Evolutionary conservation across 2,797 vertebrate species (phyloP).

Genomic region (Macropodus opercularis): DNA sequence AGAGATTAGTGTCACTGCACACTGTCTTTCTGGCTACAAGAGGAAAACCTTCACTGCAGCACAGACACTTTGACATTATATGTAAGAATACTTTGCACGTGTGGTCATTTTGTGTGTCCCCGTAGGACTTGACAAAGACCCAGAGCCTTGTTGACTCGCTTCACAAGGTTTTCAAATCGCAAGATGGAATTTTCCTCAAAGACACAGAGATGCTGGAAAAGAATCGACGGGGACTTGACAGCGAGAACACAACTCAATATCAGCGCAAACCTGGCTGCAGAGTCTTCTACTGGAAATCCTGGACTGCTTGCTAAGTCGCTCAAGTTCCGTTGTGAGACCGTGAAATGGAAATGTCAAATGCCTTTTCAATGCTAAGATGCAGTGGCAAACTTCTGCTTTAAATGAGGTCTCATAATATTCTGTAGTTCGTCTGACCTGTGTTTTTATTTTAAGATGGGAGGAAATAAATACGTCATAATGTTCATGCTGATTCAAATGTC

Average conservation of each 20-base stretch:
- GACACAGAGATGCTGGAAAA: slow-evolving; percentile 35
- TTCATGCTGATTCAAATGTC: neutral
- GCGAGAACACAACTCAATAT: neutral
- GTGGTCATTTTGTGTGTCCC: neutral
- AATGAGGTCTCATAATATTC: neutral
- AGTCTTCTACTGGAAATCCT: slow-evolving; percentile 72
- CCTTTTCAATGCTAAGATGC: neutral
- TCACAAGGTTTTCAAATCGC: slow-evolving; percentile 30
- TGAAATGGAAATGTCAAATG: neutral
- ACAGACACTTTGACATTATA: neutral
- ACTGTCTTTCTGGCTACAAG: neutral
- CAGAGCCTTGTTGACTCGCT: slow-evolving; percentile 27
- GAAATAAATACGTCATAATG: neutral
- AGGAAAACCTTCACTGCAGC: neutral
- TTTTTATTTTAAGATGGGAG: neutral
- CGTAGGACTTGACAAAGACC: slow-evolving; percentile 40
- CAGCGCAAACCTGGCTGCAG: slow-evolving; percentile 40
- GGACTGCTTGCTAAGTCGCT: slow-evolving; percentile 58
- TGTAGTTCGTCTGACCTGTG: neutral
- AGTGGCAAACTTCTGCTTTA: neutral
- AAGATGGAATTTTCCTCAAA: slow-evolving; percentile 9
- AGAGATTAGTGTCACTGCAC: neutral
- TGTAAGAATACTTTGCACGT: neutral
- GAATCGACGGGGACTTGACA: slow-evolving; percentile 27
- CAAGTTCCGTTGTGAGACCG: neutral